Base-by-base conservation (phyloP, 1,140 invertebrate genomes). In the Bombus superbus region DNA sequence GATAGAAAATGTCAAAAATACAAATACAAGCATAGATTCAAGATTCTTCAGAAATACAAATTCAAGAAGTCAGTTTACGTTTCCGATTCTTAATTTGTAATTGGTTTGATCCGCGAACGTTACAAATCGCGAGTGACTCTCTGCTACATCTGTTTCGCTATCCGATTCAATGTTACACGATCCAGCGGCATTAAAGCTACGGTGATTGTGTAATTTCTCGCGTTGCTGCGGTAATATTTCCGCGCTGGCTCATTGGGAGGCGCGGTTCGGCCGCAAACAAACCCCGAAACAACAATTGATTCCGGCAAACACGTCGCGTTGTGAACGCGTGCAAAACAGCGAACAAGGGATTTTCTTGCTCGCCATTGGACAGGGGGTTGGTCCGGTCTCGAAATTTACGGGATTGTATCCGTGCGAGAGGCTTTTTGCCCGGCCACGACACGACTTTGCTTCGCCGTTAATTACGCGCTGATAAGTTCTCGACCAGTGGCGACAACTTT, bases 231-330 rank as follows among this genome's bases (percentile, higher is more conserved):
- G 85, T 90, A 90, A 90, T 90, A 90, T 90, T 90, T 90, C 88
- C 86, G 86, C 79, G 77, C 62, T 90, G 88, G 77, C 83, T 90
- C 89, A 90, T 90, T 90, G 89, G 79, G 89, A 82, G 71, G 86
- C 86, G 83, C 81, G 83, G 86, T 82, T 83, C 82, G 79, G 81
- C 89, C 88, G 86, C 89, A 90, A 90, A 90, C 88, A 90, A 90
- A 90, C 88, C 89, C 89, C 89, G 88, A 85, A 90, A 90, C 89
- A 90, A 90, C 89, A 91, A 92, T 92, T 92, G 92, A 92, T 92
- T 92, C 88, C 88, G 87, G 89, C 81, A 86, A 91, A 90, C 88
- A 91, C 86, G 88, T 91, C 89, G 87, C 90, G 87, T 83, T 86
- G 86, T 44, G 73, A 64, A 77, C 80, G 73, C 86, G 83, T 68